Evolutionary conservation across 2,113 vertebrate genomes (phyloP).

Genomic region (Toxotes chatareus): DNA sequence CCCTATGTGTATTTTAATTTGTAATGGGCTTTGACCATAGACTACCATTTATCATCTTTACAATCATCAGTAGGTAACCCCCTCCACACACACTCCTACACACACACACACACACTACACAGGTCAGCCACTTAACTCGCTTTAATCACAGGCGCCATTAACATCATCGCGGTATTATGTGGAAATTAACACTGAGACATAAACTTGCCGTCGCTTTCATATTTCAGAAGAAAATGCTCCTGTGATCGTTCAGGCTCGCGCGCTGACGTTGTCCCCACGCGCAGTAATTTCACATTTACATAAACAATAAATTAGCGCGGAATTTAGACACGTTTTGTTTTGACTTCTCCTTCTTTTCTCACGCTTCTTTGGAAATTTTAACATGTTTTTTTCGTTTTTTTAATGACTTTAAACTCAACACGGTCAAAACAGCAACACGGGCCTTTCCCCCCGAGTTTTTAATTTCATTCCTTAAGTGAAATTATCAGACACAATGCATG

Average conservation of each 20-base stretch:
- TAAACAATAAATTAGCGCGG: background rate
- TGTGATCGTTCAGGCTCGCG: background rate
- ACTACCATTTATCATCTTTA: constrained; percentile 56
- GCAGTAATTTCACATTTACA: background rate
- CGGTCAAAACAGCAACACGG: too few species aligned
- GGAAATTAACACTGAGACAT: constrained; percentile 59
- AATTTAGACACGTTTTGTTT: background rate
- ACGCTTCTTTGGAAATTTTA: too few species aligned
- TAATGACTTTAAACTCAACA: too few species aligned
- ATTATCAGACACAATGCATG: background rate
- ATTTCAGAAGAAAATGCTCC: constrained; percentile 42
- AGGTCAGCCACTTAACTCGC: constrained; percentile 74
- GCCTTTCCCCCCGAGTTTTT: too few species aligned
- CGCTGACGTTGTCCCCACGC: background rate
- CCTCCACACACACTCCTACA: background rate
- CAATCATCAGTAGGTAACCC: constrained; percentile 38
- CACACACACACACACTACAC: constrained; percentile 24
- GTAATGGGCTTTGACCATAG: constrained; percentile 20
- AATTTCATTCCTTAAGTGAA: too few species aligned
- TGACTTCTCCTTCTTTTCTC: background rate
- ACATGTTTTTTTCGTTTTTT: background rate
- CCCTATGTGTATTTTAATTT: constrained; percentile 16
- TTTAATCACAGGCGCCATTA: constrained; percentile 72
- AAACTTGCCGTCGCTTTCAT: constrained; percentile 52
- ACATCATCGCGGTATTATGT: constrained; percentile 64